These are phyloP conservation scores for Tiliqua scincoides DNA, from an alignment of 2,113 vertebrate genomes.

Conservation along the genomic window DNA sequence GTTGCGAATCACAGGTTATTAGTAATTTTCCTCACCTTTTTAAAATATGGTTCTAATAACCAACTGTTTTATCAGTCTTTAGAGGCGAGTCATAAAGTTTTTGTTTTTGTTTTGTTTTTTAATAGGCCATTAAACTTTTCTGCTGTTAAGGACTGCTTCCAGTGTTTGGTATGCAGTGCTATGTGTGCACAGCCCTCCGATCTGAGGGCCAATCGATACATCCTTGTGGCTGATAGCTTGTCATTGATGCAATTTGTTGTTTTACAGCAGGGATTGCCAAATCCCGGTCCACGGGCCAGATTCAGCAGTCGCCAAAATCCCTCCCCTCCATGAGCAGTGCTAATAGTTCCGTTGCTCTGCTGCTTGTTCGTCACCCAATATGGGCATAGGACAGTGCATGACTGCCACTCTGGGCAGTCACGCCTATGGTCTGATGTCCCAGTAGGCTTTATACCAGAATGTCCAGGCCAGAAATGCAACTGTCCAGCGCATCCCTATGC, in stretches of 20 bases:
- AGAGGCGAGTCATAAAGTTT: not conserved
- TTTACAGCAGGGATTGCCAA: not conserved
- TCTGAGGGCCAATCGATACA: not conserved
- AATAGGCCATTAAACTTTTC: slow-evolving; percentile 15
- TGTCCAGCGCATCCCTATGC: too few relatives aligned
- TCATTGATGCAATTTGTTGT: not conserved
- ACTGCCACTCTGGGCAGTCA: too few relatives aligned
- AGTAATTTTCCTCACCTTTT: slow-evolving; percentile 65
- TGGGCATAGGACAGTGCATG: too few relatives aligned
- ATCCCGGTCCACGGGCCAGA: too few relatives aligned
- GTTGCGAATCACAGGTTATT: slow-evolving; percentile 66
- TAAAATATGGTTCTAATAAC: slow-evolving; percentile 62
- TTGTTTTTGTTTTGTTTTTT: slow-evolving; percentile 16
- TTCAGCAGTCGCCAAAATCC: too few relatives aligned
- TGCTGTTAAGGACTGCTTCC: fast-evolving
- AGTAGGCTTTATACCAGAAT: too few relatives aligned
- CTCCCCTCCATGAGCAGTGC: too few relatives aligned
- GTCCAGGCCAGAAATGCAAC: too few relatives aligned
- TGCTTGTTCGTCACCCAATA: too few relatives aligned
- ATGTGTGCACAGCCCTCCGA: not conserved
- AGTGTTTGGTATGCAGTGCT: not conserved
- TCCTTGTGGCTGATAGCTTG: not conserved
- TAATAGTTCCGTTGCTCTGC: too few relatives aligned
- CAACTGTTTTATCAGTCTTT: slow-evolving; percentile 24
- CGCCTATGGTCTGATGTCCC: not conserved